Conservation (phyloP, 92 coral and sea anemone genomes). For the Palythoa caribaeorum region DNA sequence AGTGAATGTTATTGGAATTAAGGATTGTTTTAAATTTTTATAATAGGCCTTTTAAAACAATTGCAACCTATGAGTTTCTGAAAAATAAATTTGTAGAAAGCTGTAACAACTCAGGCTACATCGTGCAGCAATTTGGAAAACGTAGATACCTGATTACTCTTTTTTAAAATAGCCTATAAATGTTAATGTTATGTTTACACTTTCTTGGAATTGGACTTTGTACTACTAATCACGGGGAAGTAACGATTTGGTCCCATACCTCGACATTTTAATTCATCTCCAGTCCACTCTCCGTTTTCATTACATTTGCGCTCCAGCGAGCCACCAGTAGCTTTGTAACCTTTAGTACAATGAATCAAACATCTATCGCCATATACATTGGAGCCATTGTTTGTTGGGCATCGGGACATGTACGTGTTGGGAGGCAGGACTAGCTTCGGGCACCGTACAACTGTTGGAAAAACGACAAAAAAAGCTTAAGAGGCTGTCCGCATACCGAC, state of each 20-base stretch:
- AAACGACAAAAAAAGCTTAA: background rate
- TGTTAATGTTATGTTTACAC: no score
- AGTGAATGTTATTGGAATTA: background rate
- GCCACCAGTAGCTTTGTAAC: slow-evolving; percentile 55
- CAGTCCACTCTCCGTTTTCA: slow-evolving; percentile 63
- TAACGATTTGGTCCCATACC: background rate
- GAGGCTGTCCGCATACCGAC: no score
- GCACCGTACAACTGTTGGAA: slow-evolving; percentile 43
- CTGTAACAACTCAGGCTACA: no score
- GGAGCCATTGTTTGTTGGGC: slow-evolving; percentile 25
- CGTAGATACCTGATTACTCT: no score
- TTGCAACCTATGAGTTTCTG: background rate
- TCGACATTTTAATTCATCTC: slow-evolving; percentile 4
- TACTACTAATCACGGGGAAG: no score
- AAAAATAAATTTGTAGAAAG: no score
- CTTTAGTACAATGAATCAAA: slow-evolving; percentile 59
- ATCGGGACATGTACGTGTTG: slow-evolving; percentile 47
- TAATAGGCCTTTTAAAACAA: background rate
- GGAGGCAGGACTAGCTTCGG: slow-evolving; percentile 12
- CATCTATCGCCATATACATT: slow-evolving; percentile 70
- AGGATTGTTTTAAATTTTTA: background rate
- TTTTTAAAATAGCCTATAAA: no score
- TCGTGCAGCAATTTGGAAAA: no score
- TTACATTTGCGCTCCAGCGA: slow-evolving; percentile 64
- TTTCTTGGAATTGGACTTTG: no score